Base-by-base conservation (phyloP, 2,888 invertebrate species). In the Muscina levida region DNA sequence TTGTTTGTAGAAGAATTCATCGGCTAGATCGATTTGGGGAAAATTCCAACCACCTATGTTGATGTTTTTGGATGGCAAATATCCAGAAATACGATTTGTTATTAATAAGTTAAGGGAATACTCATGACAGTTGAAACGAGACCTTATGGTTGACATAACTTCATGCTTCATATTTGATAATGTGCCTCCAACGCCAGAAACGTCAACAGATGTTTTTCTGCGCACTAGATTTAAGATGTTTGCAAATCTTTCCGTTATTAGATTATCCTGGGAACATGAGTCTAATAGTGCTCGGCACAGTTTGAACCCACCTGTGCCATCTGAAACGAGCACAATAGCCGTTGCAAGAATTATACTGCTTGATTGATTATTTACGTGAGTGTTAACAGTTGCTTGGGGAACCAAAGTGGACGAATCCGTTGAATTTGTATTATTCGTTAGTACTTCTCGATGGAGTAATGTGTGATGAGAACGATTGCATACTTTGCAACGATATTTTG, bases 1-100 rank as follows among this genome's bases (percentile, higher is more conserved):
- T 19, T 73, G 59, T 76, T 78, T 78, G 26, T 70, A 79, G 26
- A 81, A 82, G 5, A 26, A 6, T 70, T 79, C 76, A 44, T 80
- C 78, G 4, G 82, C 80, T 22, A 73, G 78, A 8, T 76, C 17
- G 4, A 46, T 78, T 78, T 71, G 42, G 26, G 8, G 72, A 77
- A 11, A 77, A 51, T 31, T 82, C 72, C 79, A 72, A 79, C 8
- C 4, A 31, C 31, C 4, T 5, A 31, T 8, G 8, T 31, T 31
- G 4, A n/a, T 31, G 8, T 31, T 31, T 31, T 8, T 31, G 59
- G 46, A 77, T n/a, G n/a, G n/a, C n/a, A n/a, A n/a, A n/a, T n/a
- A n/a, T n/a, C n/a, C n/a, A n/a, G n/a, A n/a, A n/a, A n/a, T n/a
- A n/a, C n/a, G n/a, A n/a, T n/a, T n/a, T n/a, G n/a, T n/a, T n/a